phyloP scores from a whole-genome alignment of 2,113 vertebrate genomes.

The Bucco capensis region DNA sequence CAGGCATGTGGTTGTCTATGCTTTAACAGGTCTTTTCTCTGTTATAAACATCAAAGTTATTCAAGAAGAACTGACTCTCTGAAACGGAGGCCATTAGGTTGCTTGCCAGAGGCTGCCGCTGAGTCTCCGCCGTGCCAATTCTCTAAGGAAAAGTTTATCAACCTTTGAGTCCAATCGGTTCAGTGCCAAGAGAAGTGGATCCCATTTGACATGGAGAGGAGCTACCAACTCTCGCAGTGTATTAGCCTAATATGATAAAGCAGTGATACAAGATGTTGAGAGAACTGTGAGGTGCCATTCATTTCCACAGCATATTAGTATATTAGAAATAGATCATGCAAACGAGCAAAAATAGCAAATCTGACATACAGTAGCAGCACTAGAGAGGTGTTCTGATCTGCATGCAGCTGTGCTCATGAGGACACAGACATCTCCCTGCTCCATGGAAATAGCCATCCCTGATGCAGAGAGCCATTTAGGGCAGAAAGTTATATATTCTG shows the following conservation, averaged over 20 bases:
- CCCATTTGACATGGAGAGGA: conserved; percentile 83
- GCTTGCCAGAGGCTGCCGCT: conserved; percentile 81
- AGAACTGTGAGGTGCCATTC: conserved; percentile 75
- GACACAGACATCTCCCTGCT: conserved; percentile 42
- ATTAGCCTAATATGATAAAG: conserved; percentile 86
- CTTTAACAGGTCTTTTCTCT: conserved; percentile 76
- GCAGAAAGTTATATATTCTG: conserved; percentile 20
- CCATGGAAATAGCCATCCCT: conserved; percentile 41
- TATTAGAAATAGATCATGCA: conserved; percentile 78
- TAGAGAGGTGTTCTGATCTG: conserved; percentile 67
- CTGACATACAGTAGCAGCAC: conserved; percentile 70
- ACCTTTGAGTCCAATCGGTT: conserved; percentile 81
- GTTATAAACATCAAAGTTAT: conserved; percentile 76
- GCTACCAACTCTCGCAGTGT: conserved; percentile 83
- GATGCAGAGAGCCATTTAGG: conserved; percentile 42
- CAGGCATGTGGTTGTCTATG: conserved; percentile 76
- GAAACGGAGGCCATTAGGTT: conserved; percentile 79
- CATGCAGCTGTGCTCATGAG: conserved; percentile 71
- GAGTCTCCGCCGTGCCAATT: conserved; percentile 80
- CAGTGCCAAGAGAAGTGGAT: conserved; percentile 83
- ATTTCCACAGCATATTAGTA: conserved; percentile 77
- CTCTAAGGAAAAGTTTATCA: conserved; percentile 83
- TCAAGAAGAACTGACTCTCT: conserved; percentile 72
- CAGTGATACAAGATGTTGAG: conserved; percentile 83
- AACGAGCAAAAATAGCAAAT: conserved; percentile 76